phyloP scores from a whole-genome alignment of 2,113 vertebrate species.

The Perca fluviatilis region DNA sequence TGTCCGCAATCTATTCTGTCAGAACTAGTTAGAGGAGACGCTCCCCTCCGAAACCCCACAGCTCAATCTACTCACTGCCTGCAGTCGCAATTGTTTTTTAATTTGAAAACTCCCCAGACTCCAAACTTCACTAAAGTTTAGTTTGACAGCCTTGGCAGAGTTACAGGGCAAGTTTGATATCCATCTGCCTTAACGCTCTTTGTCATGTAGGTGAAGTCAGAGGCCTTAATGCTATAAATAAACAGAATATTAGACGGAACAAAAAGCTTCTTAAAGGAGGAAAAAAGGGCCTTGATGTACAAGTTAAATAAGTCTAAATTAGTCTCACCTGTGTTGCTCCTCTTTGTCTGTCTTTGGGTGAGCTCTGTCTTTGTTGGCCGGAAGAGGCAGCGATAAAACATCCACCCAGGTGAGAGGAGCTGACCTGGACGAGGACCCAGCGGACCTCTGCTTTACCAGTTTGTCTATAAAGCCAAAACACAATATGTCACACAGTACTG shows the following conservation, averaged over 20 bases:
- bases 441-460: slow-evolving; percentile 82
- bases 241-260: slow-evolving; percentile 7
- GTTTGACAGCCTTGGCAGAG: slow-evolving; percentile 59
- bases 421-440: slow-evolving; percentile 77
- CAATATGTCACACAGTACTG: not conserved
- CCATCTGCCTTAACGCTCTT: slow-evolving; percentile 58
- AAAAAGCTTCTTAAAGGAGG: not conserved
- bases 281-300: not conserved
- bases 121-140: slow-evolving; percentile 63
- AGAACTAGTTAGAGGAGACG: slow-evolving; percentile 67
- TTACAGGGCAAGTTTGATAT: slow-evolving; percentile 55
- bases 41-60: slow-evolving; percentile 42
- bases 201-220: slow-evolving; percentile 59
- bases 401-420: slow-evolving; percentile 91
- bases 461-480: slow-evolving; percentile 67
- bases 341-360: slow-evolving; percentile 46
- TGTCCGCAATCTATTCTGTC: slow-evolving; percentile 76
- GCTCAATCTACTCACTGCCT: slow-evolving; percentile 53
- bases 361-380: slow-evolving; percentile 85
- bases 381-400: slow-evolving; percentile 89
- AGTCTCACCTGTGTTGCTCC: slow-evolving; percentile 67
- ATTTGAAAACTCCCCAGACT: slow-evolving; percentile 67
- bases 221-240: slow-evolving; percentile 53
- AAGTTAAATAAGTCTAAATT: not conserved
- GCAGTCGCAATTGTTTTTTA: slow-evolving; percentile 53